Evolutionary conservation across 1,140 invertebrate genomes (phyloP), one percentile per base, ranked within the genome.

Genomic region (Saxidomus purpurata): DNA sequence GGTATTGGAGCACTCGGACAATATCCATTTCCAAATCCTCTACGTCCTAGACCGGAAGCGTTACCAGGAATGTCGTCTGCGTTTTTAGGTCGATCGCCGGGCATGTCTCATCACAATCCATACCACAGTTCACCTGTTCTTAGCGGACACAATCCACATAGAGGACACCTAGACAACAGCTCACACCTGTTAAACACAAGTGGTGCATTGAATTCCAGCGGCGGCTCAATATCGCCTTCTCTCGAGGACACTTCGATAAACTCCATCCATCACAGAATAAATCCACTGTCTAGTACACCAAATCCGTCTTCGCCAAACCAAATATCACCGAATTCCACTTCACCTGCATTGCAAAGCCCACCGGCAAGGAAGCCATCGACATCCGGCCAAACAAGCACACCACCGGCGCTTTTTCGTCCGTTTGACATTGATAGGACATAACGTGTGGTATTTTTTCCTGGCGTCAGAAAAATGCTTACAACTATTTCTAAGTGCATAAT

Each of bases 401-500:
- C 92, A 47, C 92, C 91, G 25, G 91, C 91, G 43, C 87, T 93
- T 0, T 94, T 94, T 63, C 80, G 93, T 61, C 93, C 93, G 13
- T 93, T 93, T 76, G 61, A 67, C 28, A 67, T 67, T 31, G 61
- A 67, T 31, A 25, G 61, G 11, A 67, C 61, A 3, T 59, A 59
- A 22, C 4, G 55, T 9, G 6, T 67, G 25, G 31, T 31, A 31
- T 36, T 15, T 22, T 15, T 17, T 8, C 19, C 19, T 19, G 52
- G 4, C 19, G 19, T n/a, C 22, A 3, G 52, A n/a, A 67, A 31
- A 25, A 59, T 25, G 43, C 43, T 43, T 43, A 43, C 43, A 8
- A 8, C 43, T 8, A 4, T 4, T 43, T 36, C 19, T 31, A 2
- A 67, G 61, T 67, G 61, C 61, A 67, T 67, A 67, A 67, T 67